These are phyloP conservation scores for Menidia beryllina DNA, from an alignment of 2,113 vertebrate species.

Conservation along the genomic window DNA sequence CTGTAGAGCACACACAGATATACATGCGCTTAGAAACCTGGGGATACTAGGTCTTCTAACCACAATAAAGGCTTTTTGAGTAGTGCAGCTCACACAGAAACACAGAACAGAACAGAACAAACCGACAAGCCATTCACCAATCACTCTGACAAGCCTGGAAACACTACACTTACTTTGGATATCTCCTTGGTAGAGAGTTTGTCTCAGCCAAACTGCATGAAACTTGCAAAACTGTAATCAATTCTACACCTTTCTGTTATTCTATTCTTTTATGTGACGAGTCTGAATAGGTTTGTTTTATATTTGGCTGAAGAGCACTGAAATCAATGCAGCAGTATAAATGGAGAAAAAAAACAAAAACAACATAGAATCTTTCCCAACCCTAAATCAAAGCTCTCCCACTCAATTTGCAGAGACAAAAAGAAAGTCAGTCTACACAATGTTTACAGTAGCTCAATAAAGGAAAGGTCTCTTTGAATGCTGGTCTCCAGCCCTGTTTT, in stretches of 20 bases:
- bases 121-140: not conserved
- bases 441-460: conserved; percentile 19
- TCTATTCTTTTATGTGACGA: not conserved
- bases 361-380: conserved; percentile 12
- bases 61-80: conserved; percentile 33
- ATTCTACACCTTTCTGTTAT: not conserved
- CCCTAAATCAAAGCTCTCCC: not conserved
- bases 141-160: not conserved
- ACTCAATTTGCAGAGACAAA: conserved; percentile 18
- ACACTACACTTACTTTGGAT: conserved; percentile 19
- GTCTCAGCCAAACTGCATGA: conserved; percentile 40
- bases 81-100: conserved; percentile 9
- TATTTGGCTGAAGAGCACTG: not conserved
- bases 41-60: conserved; percentile 32
- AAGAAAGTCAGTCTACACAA: conserved; percentile 1
- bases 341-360: conserved; percentile 22
- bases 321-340: conserved; percentile 2
- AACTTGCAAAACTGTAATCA: conserved; percentile 9
- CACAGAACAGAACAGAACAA: not conserved
- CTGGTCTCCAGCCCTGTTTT: not conserved
- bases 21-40: conserved; percentile 18
- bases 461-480: conserved; percentile 22
- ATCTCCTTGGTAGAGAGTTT: conserved; percentile 29
- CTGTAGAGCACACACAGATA: conserved; percentile 19
- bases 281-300: not conserved